A percentile compares a stretch with the other conserved stretches of the same genome.
Conservation (phyloP, 1,140 invertebrate species). For the Drosophila tristis region DNA sequence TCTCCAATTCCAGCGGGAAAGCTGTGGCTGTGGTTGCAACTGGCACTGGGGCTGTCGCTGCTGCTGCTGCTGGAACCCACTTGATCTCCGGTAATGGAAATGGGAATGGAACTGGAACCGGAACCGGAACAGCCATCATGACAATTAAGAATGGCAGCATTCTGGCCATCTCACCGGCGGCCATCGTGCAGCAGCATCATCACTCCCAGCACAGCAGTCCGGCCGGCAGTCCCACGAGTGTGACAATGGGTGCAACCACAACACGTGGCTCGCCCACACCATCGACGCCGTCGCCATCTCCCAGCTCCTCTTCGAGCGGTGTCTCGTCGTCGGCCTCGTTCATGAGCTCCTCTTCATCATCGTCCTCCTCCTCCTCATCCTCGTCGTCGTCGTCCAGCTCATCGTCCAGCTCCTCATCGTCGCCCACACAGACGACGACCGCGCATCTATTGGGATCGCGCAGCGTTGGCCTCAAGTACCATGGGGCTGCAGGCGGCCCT, state of each 20-base stretch:
- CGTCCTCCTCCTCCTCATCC: constrained; percentile 50
- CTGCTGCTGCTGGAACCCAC: background rate
- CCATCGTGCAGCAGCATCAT: constrained; percentile 18
- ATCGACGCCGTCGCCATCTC: constrained; percentile 80
- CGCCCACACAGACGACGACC: constrained; percentile 28
- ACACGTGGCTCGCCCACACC: constrained; percentile 80
- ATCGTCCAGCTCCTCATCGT: constrained; percentile 59
- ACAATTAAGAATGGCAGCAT: constrained; percentile 46
- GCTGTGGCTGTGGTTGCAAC: background rate
- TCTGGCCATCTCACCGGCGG: constrained; percentile 43
- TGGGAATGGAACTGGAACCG: no score
- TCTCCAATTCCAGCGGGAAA: no score
- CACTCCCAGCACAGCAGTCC: constrained; percentile 44
- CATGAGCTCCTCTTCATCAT: constrained; percentile 60
- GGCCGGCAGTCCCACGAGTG: constrained; percentile 61
- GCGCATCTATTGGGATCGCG: constrained; percentile 59
- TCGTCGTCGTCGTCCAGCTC: constrained; percentile 54
- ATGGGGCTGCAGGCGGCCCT: constrained; percentile 29
- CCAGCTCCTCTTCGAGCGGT: constrained; percentile 75
- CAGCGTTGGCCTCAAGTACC: constrained; percentile 65
- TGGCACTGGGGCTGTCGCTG: background rate
- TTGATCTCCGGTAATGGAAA: constrained; percentile 8
- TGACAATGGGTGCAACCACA: constrained; percentile 22
- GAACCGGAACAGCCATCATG: constrained; percentile 31
- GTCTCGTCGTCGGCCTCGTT: constrained; percentile 78